Conservation (phyloP, 2,797 vertebrate genomes). For the Acanthopagrus latus region DNA sequence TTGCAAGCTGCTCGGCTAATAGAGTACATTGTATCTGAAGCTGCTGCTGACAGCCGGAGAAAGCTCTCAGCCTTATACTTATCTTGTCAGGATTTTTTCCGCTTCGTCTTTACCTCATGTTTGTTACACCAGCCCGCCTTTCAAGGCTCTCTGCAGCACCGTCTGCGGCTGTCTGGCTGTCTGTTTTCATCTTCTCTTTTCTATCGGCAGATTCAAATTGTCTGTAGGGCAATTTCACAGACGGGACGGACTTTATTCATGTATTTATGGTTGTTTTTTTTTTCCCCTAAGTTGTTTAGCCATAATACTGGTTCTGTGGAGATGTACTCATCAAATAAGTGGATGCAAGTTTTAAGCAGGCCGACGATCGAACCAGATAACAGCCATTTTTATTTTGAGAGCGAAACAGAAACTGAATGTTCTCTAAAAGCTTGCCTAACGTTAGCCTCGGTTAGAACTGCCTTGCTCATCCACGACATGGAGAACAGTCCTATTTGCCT, state of each 20-base stretch:
- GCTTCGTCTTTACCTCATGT: constrained; percentile 52
- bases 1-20: constrained; percentile 66
- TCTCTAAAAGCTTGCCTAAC: background rate
- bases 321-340: background rate
- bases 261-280: background rate
- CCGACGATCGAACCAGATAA: background rate
- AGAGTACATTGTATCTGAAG: constrained; percentile 59
- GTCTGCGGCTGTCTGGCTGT: constrained; percentile 25
- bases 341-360: background rate
- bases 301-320: background rate
- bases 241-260: background rate
- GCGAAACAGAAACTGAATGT: background rate
- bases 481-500: background rate
- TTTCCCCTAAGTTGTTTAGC: background rate
- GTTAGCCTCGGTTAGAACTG: background rate
- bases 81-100: constrained; percentile 57
- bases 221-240: background rate
- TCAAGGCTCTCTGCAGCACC: constrained; percentile 39
- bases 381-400: background rate
- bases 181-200: constrained; percentile 36
- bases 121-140: constrained; percentile 46
- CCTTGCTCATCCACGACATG: background rate
- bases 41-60: constrained; percentile 57
- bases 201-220: constrained; percentile 25
- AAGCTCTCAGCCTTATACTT: constrained; percentile 52